phyloP scores from a whole-genome alignment of 2,888 invertebrate species.

The Euproctis similis region DNA sequence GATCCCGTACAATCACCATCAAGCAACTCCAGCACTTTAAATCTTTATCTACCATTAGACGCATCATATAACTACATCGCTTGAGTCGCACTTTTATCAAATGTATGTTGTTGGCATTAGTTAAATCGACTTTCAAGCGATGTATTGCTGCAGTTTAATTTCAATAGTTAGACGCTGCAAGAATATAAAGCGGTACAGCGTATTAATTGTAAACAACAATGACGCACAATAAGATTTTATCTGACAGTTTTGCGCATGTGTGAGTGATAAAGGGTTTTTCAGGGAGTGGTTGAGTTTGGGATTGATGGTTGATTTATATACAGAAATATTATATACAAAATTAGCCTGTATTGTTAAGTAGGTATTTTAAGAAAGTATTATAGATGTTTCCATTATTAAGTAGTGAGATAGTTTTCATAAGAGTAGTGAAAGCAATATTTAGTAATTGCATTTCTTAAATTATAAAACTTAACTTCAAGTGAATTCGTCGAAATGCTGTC shows the following conservation, averaged over 20 bases:
- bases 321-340: no score
- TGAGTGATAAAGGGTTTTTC: constrained; percentile 6
- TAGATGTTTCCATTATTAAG: no score
- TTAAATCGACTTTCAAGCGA: constrained; percentile 7
- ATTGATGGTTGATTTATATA: constrained; percentile 4
- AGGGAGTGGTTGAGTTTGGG: constrained; percentile 6
- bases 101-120: no score
- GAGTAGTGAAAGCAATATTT: no score
- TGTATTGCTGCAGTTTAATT: constrained; percentile 5
- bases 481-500: no score
- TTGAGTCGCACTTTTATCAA: constrained; percentile 7
- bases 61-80: constrained; percentile 23
- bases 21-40: constrained; percentile 23
- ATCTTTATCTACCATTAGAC: constrained; percentile 7
- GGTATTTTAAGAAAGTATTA: no score
- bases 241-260: constrained; percentile 5
- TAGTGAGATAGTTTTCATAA: no score
- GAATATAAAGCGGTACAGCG: constrained; percentile 6
- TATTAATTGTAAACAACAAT: not conserved
- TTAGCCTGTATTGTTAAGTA: not conserved
- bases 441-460: no score
- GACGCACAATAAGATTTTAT: constrained; percentile 1
- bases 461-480: no score
- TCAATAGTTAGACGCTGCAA: constrained; percentile 3
- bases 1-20: constrained; percentile 30